These are phyloP conservation scores for Habropoda laboriosa DNA, from an alignment of 1,140 invertebrate species.

Conservation along the genomic window DNA sequence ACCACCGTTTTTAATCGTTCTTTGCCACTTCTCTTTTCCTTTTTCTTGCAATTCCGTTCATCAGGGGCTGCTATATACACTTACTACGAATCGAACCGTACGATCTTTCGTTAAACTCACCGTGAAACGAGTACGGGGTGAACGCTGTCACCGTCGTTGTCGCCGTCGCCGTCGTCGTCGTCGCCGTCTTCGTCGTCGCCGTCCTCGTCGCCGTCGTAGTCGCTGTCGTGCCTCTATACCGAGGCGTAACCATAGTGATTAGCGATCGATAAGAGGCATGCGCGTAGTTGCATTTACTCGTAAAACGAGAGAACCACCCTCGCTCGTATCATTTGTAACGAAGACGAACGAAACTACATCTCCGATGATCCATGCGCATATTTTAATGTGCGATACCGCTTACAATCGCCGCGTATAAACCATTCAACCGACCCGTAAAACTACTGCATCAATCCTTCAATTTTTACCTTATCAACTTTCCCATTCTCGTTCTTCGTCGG, in stretches of 20 bases:
- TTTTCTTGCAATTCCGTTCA: too few species aligned
- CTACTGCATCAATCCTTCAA: not conserved
- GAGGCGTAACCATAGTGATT: conserved; percentile 78
- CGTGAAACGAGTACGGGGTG: conserved; percentile 6
- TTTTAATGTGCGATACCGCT: not conserved
- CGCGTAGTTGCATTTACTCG: conserved; percentile 58
- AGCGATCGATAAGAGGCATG: conserved; percentile 75
- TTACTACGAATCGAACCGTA: not conserved
- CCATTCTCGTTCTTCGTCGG: not conserved
- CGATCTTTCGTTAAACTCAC: conserved; percentile 24
- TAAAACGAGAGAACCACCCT: conserved; percentile 25
- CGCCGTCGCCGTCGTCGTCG: conserved; percentile 29
- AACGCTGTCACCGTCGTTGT: conserved; percentile 27
- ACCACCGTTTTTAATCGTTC: too few species aligned
- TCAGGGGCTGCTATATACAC: too few species aligned
- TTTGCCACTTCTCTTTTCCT: too few species aligned
- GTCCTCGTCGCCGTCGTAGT: conserved; percentile 35
- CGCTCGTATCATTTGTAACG: not conserved
- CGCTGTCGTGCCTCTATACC: conserved; percentile 60
- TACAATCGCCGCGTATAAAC: too few species aligned
- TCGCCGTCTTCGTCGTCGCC: conserved; percentile 35
- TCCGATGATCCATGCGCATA: not conserved
- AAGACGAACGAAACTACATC: conserved; percentile 18
- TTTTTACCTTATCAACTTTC: not conserved
- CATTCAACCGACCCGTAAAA: too few species aligned